phyloP scores from a whole-genome alignment of 2,113 vertebrate genomes.

The Bombycilla garrulus region DNA sequence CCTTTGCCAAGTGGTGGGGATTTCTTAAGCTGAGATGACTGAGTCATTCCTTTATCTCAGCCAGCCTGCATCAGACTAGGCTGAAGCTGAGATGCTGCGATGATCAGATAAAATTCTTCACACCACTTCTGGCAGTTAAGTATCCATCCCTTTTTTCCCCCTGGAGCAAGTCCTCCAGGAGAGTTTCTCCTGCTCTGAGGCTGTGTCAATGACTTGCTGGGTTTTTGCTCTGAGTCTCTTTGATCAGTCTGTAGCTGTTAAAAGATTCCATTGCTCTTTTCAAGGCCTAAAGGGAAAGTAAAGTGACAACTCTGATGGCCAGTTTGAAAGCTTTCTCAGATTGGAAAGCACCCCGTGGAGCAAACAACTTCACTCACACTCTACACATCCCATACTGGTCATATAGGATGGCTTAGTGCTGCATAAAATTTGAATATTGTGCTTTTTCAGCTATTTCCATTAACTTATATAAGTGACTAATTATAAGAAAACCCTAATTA shows the following conservation, averaged over 20 bases:
- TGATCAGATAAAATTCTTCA: slow-evolving; percentile 48
- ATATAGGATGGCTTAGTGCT: neutral
- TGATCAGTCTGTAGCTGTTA: neutral
- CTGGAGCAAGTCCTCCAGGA: neutral
- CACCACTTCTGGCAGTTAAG: neutral
- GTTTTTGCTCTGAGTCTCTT: neutral
- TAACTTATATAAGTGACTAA: neutral
- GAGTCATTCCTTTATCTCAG: neutral
- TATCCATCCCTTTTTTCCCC: neutral
- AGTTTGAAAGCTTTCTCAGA: neutral
- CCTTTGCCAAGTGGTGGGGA: neutral
- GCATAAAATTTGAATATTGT: neutral
- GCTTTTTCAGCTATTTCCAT: neutral
- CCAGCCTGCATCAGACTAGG: neutral
- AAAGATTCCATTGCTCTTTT: neutral
- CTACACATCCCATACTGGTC: neutral
- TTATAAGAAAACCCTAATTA: neutral
- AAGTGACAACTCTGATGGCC: neutral
- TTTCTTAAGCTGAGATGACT: slow-evolving; percentile 33
- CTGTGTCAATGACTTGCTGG: neutral
- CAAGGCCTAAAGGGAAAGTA: slow-evolving; percentile 14
- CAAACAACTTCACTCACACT: neutral
- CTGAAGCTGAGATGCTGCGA: neutral
- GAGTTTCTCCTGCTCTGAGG: neutral
- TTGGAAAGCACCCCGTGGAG: neutral